Conservation (phyloP, 2,113 vertebrate genomes). For the Eulacestoma nigropectus region DNA sequence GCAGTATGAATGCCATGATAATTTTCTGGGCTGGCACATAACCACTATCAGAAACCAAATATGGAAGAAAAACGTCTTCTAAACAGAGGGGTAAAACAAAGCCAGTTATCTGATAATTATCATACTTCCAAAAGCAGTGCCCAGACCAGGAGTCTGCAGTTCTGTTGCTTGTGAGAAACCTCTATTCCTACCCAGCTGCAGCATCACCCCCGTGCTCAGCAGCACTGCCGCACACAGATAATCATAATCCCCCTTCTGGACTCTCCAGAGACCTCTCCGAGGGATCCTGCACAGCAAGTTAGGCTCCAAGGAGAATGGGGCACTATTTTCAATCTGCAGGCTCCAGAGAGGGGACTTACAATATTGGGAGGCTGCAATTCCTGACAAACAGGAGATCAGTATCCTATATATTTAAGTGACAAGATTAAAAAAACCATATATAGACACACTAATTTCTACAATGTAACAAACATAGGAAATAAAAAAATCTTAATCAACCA, state of each 20-base stretch:
- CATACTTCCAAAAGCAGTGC: not conserved
- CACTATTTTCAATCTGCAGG: not conserved
- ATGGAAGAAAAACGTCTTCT: not conserved
- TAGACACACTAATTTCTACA: not conserved
- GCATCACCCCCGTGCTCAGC: not conserved
- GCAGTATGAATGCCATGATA: not conserved
- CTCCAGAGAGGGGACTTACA: not conserved
- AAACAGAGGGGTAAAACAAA: not conserved
- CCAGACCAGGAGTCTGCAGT: not conserved
- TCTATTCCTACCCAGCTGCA: not conserved
- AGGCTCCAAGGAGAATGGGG: not conserved
- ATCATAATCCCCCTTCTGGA: not conserved
- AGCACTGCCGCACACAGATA: not conserved
- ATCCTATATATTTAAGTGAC: not conserved
- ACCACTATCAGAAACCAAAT: not conserved
- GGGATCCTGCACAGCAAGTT: not conserved
- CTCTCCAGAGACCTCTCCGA: not conserved
- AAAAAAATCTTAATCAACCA: not conserved
- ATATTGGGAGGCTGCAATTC: not conserved
- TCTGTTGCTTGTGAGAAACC: not conserved
- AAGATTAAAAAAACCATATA: not conserved
- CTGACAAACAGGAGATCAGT: not conserved
- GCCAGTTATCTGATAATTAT: not conserved
- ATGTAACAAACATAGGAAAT: not conserved
- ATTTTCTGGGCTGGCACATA: not conserved